Evolutionary conservation across 2,888 invertebrate genomes (phyloP).

Genomic region (Chironomus tentans): DNA sequence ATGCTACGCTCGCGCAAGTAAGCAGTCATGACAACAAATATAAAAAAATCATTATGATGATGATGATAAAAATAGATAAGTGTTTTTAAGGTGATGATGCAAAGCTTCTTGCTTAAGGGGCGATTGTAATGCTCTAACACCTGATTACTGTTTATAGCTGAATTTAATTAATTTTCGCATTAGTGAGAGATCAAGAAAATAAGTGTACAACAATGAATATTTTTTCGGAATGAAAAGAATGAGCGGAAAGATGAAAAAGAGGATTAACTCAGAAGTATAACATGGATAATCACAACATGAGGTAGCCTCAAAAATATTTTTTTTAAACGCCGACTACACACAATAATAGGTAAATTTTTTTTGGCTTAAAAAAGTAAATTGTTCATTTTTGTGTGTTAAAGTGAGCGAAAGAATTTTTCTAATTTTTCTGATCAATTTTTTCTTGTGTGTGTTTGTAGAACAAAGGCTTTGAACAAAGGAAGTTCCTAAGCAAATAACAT

Average conservation of each 20-base stretch:
- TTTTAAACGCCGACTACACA: constrained; percentile 10
- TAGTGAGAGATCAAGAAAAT: neutral
- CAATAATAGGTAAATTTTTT: neutral
- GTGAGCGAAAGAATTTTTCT: neutral
- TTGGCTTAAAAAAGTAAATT: neutral
- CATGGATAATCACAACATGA: constrained; percentile 12
- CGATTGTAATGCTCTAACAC: constrained; percentile 21
- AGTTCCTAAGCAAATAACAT: constrained; percentile 17
- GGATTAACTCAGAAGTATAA: constrained; percentile 3
- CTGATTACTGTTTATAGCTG: constrained; percentile 6
- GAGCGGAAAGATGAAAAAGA: constrained; percentile 8
- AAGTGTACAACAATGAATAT: neutral
- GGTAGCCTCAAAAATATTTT: neutral
- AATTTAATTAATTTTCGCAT: constrained; percentile 22
- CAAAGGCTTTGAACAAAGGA: neutral
- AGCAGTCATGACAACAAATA: too few relatives aligned
- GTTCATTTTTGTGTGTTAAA: constrained; percentile 17
- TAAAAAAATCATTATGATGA: neutral
- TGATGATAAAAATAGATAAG: neutral
- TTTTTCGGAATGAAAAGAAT: neutral
- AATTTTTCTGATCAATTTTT: neutral
- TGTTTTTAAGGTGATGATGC: neutral
- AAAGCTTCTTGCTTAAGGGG: neutral
- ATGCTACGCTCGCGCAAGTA: too few relatives aligned
- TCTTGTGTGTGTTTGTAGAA: neutral